Evolutionary conservation across 2,113 vertebrate genomes (phyloP).

Genomic region (Climacteris rufus): DNA sequence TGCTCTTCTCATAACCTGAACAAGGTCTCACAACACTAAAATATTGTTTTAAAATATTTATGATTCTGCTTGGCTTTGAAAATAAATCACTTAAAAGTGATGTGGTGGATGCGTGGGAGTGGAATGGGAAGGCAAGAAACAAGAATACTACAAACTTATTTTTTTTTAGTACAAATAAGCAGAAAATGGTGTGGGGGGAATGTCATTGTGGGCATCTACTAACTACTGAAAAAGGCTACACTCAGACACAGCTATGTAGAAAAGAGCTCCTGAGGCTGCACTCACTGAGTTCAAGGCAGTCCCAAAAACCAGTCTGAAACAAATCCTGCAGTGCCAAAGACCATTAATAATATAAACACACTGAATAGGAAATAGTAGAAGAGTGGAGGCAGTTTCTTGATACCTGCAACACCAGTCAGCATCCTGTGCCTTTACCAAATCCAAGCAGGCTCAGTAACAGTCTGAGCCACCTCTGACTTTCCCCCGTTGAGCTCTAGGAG

Average conservation of each 20-base stretch:
- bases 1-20: neutral
- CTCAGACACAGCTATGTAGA: fast-evolving
- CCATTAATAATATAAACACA: neutral
- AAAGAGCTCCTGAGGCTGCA: neutral
- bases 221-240: neutral
- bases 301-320: neutral
- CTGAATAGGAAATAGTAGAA: neutral
- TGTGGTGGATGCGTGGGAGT: neutral
- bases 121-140: neutral
- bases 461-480: neutral
- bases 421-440: neutral
- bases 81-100: neutral
- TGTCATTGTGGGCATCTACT: neutral
- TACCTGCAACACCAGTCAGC: neutral
- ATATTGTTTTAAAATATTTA: neutral
- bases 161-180: neutral
- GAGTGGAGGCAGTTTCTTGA: neutral
- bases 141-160: neutral
- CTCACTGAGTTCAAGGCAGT: neutral
- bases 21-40: neutral
- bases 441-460: neutral
- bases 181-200: neutral
- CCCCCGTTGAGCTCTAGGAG: neutral
- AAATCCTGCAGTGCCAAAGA: neutral
- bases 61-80: neutral